A percentile compares a stretch with the other conserved stretches of the same genome.
Conservation (phyloP, 2,797 vertebrate genomes). For the Phataginus tricuspis region DNA sequence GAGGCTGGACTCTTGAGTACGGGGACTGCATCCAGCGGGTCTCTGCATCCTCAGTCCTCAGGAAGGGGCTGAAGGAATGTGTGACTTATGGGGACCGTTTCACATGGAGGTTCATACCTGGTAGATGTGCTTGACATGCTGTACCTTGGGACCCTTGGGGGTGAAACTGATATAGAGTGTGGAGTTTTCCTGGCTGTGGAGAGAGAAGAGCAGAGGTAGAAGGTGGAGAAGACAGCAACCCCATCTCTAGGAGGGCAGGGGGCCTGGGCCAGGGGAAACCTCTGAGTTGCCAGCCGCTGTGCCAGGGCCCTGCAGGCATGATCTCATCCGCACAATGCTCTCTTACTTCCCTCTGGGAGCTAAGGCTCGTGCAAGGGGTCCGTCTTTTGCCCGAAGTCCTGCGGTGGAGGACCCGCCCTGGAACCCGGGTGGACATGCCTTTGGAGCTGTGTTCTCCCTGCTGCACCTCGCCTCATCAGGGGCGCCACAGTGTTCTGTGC, state of each 20-base stretch:
- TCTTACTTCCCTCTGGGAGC: neutral
- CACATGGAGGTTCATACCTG: conserved; percentile 44
- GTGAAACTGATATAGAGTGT: conserved; percentile 72
- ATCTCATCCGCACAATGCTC: accelerated
- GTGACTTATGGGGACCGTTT: neutral
- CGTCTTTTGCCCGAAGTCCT: neutral
- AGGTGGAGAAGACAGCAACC: too few species aligned
- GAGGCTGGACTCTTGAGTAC: neutral
- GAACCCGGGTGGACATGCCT: neutral
- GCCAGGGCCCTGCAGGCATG: neutral
- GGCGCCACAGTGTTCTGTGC: neutral
- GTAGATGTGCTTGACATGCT: conserved; percentile 68
- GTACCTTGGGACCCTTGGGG: conserved; percentile 52
- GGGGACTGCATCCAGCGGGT: accelerated
- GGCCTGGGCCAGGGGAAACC: neutral
- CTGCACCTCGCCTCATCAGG: accelerated
- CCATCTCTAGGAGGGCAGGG: neutral
- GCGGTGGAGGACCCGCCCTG: neutral
- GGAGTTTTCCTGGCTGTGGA: conserved; percentile 71
- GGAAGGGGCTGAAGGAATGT: neutral
- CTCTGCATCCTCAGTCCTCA: neutral
- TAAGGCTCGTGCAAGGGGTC: neutral
- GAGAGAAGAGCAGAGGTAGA: neutral
- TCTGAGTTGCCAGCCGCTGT: neutral
- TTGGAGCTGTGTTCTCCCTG: neutral